Conservation (phyloP, 1,140 invertebrate genomes). For the Atta cephalotes region DNA sequence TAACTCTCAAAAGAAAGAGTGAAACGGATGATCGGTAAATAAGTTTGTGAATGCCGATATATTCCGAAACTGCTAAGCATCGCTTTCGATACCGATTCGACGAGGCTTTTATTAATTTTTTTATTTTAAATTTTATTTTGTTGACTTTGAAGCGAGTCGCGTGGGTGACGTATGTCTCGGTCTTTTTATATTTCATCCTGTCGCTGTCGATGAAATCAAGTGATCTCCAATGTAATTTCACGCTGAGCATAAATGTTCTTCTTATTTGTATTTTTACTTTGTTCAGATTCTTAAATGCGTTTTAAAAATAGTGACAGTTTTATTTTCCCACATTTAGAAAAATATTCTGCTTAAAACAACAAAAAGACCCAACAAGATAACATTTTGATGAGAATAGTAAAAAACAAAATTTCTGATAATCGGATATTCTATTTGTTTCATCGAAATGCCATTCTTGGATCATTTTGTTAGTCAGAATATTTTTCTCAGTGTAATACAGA, state of each 20-base stretch:
- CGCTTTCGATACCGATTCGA: background rate
- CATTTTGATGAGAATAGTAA: too few relatives aligned
- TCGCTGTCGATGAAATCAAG: background rate
- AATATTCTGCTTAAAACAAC: too few relatives aligned
- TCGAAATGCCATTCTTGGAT: too few relatives aligned
- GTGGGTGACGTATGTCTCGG: background rate
- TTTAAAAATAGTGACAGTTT: background rate
- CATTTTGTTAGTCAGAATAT: too few relatives aligned
- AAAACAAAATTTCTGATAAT: too few relatives aligned
- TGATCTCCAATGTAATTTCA: constrained; percentile 13
- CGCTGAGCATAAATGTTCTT: too few relatives aligned
- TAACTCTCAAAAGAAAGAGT: background rate
- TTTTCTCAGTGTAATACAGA: too few relatives aligned
- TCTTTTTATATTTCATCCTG: background rate
- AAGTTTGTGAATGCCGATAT: background rate
- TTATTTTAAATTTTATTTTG: constrained; percentile 1
- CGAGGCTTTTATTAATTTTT: constrained; percentile 2
- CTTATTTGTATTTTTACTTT: background rate
- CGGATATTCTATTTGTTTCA: too few relatives aligned
- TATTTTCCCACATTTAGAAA: background rate
- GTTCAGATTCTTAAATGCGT: background rate
- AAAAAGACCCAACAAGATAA: too few relatives aligned
- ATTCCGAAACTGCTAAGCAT: background rate
- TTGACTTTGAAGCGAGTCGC: background rate
- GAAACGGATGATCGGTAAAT: background rate